These are phyloP conservation scores for Phalera bucephala DNA, from an alignment of 2,888 invertebrate species.

Conservation along the genomic window DNA sequence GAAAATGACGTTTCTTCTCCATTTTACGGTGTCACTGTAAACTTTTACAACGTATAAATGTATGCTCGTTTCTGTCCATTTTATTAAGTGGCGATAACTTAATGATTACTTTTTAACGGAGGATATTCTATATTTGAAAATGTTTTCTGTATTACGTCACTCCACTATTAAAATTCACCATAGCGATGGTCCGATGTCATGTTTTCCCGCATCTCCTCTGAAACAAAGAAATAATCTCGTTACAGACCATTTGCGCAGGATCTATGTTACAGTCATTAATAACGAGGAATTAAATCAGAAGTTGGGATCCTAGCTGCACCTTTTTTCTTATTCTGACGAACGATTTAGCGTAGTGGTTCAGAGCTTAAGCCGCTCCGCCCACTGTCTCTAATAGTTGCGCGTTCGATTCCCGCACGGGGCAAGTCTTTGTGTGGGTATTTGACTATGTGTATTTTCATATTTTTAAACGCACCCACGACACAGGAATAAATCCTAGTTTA, in stretches of 20 bases:
- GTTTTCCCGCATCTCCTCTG: constrained; percentile 27
- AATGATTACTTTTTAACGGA: constrained; percentile 15
- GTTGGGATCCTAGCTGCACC: too few species aligned
- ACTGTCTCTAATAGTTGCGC: too few species aligned
- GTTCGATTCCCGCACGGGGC: too few species aligned
- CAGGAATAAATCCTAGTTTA: too few species aligned
- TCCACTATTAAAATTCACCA: constrained; percentile 22
- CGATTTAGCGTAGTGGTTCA: too few species aligned
- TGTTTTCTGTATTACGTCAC: constrained; percentile 4
- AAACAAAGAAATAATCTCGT: constrained; percentile 26
- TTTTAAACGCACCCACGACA: too few species aligned
- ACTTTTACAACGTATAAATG: constrained; percentile 31
- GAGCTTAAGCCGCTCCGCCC: too few species aligned
- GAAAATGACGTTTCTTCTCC: constrained; percentile 48
- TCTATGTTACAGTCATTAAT: background rate
- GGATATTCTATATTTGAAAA: constrained; percentile 14
- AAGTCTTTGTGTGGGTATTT: too few species aligned
- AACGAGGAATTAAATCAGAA: too few species aligned
- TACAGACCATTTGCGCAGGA: background rate
- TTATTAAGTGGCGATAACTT: constrained; percentile 32
- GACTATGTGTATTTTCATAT: too few species aligned
- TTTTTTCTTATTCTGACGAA: too few species aligned
- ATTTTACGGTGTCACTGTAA: constrained; percentile 51
- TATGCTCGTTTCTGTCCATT: constrained; percentile 48
- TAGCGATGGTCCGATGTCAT: constrained; percentile 21